These are phyloP conservation scores for Polypedilum vanderplanki DNA, from an alignment of 1,140 invertebrate genomes.

Conservation along the genomic window DNA sequence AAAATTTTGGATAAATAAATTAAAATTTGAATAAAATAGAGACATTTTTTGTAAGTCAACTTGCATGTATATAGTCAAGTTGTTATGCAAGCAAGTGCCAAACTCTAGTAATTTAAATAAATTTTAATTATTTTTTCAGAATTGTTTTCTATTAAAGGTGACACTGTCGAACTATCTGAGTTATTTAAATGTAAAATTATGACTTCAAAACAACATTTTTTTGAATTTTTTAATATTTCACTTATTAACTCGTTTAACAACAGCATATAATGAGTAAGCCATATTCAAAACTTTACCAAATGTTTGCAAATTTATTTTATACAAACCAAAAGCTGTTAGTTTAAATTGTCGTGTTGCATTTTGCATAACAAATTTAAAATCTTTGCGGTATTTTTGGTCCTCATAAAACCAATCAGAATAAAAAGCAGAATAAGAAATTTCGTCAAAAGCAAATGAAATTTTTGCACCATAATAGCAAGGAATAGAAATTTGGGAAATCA, in stretches of 20 bases:
- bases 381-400: neutral
- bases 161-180: no score
- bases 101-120: no score
- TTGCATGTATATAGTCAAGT: no score
- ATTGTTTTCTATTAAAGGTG: no score
- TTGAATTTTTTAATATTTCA: no score
- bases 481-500: neutral
- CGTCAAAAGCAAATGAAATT: neutral
- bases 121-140: no score
- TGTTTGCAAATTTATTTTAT: neutral
- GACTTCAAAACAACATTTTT: no score
- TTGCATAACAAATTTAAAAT: neutral
- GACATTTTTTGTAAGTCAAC: no score
- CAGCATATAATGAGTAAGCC: neutral
- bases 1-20: no score
- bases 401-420: neutral
- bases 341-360: neutral
- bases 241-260: neutral
- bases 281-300: neutral
- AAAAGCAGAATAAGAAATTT: neutral
- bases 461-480: neutral
- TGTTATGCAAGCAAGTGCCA: no score
- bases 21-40: no score
- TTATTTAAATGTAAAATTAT: no score
- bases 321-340: neutral